These are phyloP conservation scores for cattle (Bos taurus) DNA, from an alignment of 2,113 vertebrate species.

Conservation along the genomic window DNA sequence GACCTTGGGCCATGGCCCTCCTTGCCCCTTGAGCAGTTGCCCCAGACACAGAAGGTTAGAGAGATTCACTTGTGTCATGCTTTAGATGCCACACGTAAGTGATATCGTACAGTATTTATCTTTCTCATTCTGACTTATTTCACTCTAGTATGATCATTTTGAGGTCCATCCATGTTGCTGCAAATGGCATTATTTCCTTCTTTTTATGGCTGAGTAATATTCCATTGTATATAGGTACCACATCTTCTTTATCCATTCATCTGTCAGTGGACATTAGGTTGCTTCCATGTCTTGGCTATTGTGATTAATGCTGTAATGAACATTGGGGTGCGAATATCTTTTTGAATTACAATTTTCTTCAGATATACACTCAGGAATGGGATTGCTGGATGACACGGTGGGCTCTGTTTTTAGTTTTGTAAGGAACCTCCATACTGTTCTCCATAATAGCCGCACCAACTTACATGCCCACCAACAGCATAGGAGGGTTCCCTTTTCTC, in stretches of 20 bases:
- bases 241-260: background rate
- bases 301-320: background rate
- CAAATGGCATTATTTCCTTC: background rate
- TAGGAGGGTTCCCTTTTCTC: background rate
- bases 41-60: background rate
- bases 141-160: background rate
- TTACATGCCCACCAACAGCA: background rate
- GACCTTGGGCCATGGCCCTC: background rate
- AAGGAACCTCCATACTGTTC: background rate
- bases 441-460: background rate
- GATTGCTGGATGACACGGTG: background rate
- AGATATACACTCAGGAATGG: background rate
- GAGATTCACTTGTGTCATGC: background rate
- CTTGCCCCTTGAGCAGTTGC: background rate
- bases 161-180: background rate
- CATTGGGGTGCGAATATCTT: background rate
- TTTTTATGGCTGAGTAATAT: background rate
- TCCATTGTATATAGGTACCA: background rate
- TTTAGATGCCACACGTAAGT: background rate
- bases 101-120: background rate
- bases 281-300: background rate
- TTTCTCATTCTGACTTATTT: background rate
- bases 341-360: background rate
- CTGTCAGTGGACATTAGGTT: background rate
- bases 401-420: background rate